Base-by-base conservation (phyloP, 1,140 invertebrate genomes). In the Zophobas atratus region DNA sequence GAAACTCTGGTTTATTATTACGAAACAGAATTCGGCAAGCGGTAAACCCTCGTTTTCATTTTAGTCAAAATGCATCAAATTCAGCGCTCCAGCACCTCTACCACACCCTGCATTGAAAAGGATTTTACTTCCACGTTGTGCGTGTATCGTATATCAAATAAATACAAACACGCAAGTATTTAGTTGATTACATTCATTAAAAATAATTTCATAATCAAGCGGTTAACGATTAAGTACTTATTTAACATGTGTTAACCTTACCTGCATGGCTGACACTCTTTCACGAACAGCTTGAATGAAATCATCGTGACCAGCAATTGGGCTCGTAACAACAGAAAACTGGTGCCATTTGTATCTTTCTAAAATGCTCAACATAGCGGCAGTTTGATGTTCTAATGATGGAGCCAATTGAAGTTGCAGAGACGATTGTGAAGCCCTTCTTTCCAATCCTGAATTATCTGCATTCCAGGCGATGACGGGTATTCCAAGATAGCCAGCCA, bases 261-360 rank as follows among this genome's bases (percentile, higher is more conserved):
- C 89, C 87, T 94, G 92, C 88, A 95, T 93, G 75, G 94, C 92
- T 48, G 92, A 92, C 48, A 96, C 94, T 77, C 95, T 89, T 84
- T 97, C 96, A 48, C 96, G 88, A 33, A 98, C 93, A 20, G 96
- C 95, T 86, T 97, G 95, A 76, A 98, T 94, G 85, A 99, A 98
- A 86, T 98, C 96, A 82, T 96, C 95, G 86, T 98, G 95, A 0
- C 97, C 97, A 20, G 96, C 96, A 56, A 98, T 97, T 84, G 95
- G 93, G 55, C 94, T 96, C n/a, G 95, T 96, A 36, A 98, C 95
- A 70, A 98, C 94, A 77, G 95, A 95, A 87, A 98, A 98, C 82
- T 97, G 94, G 85, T 97, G 96, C 97, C 97, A 99, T 85, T 98
- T 97, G 88, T 99, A 99, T 63, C 96, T 89, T 86, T 95, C 93